Conservation (phyloP, 2,797 vertebrate genomes). For the Distichodus sexfasciatus region DNA sequence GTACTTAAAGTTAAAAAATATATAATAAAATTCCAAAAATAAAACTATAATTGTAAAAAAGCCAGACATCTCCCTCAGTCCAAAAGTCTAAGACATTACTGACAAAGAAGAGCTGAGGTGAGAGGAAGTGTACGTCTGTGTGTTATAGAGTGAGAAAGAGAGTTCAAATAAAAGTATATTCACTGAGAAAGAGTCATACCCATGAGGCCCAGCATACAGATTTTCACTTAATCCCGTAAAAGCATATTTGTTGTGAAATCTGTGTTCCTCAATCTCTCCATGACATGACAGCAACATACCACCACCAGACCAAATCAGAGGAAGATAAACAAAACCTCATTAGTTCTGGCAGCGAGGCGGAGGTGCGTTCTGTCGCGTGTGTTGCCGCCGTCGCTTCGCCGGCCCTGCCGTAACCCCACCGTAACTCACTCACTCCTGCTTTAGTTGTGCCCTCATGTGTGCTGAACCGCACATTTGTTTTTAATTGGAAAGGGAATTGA, state of each 20-base stretch:
- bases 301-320: constrained; percentile 47
- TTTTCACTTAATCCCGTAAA: too few species aligned
- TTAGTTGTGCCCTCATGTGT: constrained; percentile 40
- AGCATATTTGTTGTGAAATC: too few species aligned
- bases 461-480: constrained; percentile 52
- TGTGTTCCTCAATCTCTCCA: too few species aligned
- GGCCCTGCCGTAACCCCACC: constrained; percentile 45
- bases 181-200: too few species aligned
- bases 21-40: too few species aligned
- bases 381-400: constrained; percentile 22
- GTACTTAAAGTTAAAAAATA: too few species aligned
- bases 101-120: neutral
- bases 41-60: too few species aligned
- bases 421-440: constrained; percentile 33
- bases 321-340: constrained; percentile 54
- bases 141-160: neutral
- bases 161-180: too few species aligned
- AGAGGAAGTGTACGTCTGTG: neutral
- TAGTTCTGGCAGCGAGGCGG: constrained; percentile 48
- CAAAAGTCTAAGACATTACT: neutral
- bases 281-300: constrained; percentile 1
- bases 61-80: constrained; percentile 2
- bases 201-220: too few species aligned
- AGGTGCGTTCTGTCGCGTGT: constrained; percentile 41
- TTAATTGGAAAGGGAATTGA: constrained; percentile 57